A percentile compares a stretch with the other conserved stretches of the same genome.
Evolutionary conservation across 2,113 vertebrate genomes (phyloP).

Genomic region (Crotalus horridus): DNA sequence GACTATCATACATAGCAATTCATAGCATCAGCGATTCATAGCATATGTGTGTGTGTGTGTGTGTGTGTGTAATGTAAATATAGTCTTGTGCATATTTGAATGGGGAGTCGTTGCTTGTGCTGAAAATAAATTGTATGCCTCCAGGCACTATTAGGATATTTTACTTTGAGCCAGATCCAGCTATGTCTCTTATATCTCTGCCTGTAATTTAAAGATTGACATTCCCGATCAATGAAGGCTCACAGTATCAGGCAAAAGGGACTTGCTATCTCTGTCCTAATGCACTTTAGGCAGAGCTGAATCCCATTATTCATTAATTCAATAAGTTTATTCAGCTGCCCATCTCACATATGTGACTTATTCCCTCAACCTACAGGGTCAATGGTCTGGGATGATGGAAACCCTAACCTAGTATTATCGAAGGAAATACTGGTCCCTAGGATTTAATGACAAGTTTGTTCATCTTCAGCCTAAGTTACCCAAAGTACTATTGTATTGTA

Average conservation of each 20-base stretch:
- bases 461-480: neutral
- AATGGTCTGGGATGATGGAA: neutral
- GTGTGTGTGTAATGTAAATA: no score
- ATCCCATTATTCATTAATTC: neutral
- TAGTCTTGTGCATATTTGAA: neutral
- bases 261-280: neutral
- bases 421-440: neutral
- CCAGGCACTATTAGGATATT: neutral
- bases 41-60: no score
- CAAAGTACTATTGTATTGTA: neutral
- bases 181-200: neutral
- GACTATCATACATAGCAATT: neutral
- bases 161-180: neutral
- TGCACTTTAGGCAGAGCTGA: neutral
- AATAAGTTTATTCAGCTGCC: neutral
- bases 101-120: neutral
- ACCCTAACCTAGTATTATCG: neutral
- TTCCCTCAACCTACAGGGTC: neutral
- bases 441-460: neutral
- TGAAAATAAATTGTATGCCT: neutral
- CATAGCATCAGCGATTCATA: neutral
- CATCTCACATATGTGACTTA: neutral
- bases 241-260: neutral
- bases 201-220: neutral
- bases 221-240: neutral